Base-by-base conservation (phyloP, 1,140 invertebrate genomes). In the Caenorhabditis brenneri region DNA sequence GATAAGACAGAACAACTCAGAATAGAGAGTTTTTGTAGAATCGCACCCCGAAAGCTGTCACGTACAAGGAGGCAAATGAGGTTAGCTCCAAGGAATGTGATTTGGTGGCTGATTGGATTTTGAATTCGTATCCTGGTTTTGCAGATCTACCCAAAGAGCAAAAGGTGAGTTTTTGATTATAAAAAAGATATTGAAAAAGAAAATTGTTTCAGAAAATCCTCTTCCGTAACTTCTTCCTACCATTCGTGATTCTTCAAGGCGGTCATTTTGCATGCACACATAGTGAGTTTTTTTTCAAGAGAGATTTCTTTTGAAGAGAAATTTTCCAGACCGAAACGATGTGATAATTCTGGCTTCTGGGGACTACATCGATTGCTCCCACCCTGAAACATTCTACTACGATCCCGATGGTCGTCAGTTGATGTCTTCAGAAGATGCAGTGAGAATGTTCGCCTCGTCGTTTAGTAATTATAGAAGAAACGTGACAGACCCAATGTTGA, bases 351-450 rank as follows among this genome's bases (percentile, higher is more conserved):
- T 83, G 6, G 36, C 82, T 2, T 79, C 82, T 36, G 82, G 82
- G 0, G 82, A 83, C 31, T 83, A 79, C 31, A 83, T 83, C 49
- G 82, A 83, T 19, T 74, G 58, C 48, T 39, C 36, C 5, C 65
- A 65, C 19, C 82, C 82, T 2, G 82, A 83, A 27, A 83, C 69
- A 1, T 83, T 83, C 82, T 83, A 83, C 22, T 49, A 48, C 9
- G 82, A 83, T 31, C 49, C 39, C n/a, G 74, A 53, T 27, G 82
- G 74, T 10, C 69, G 46, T 15, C 82, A 83, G 27, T 9, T 49
- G 15, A 83, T 83, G 82, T 58, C 69, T 48, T 74, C 82, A 16
- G 82, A 83, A 31, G 82, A 83, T 55, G 82, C 82, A 15, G 74
- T 83, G 1, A 31, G 48, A 51, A 79, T 83, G 53, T 83, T 83